Percentiles rank a stretch among this genome's conserved stretches.
Conservation (phyloP, 2,113 vertebrate genomes). For the Eleginops maclovinus region DNA sequence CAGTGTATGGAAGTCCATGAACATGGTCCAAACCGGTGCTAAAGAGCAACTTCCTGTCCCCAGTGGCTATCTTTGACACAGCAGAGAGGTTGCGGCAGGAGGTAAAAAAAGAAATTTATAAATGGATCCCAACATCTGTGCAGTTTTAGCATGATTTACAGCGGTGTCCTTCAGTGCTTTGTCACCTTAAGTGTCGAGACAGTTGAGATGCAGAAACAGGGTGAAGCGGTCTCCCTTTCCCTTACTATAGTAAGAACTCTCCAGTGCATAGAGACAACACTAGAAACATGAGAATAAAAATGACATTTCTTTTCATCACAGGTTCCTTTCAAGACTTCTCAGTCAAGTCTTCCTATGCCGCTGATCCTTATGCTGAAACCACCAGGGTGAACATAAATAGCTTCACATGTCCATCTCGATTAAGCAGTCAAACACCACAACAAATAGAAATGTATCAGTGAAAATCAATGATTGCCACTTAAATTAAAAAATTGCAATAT, state of each 20-base stretch:
- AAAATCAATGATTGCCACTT: slow-evolving; percentile 60
- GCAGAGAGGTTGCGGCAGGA: slow-evolving; percentile 51
- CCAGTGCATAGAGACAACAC: slow-evolving; percentile 38
- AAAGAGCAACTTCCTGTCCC: slow-evolving; percentile 28
- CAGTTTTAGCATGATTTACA: slow-evolving; percentile 56
- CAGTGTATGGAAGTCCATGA: slow-evolving; percentile 26
- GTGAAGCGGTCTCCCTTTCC: slow-evolving; percentile 51
- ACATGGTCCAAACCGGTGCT: slow-evolving; percentile 27
- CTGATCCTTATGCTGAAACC: slow-evolving; percentile 39
- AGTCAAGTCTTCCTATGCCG: slow-evolving; percentile 49
- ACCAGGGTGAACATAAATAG: slow-evolving; percentile 60
- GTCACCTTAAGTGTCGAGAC: slow-evolving; percentile 55
- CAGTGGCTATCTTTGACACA: slow-evolving; percentile 41
- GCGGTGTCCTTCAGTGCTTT: slow-evolving; percentile 72
- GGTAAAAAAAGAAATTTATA: slow-evolving; percentile 56
- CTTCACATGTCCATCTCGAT: slow-evolving; percentile 44
- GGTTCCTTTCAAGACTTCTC: slow-evolving; percentile 39
- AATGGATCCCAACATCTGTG: slow-evolving; percentile 61
- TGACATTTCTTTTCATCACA: not conserved
- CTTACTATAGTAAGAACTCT: slow-evolving; percentile 52
- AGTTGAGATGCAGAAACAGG: slow-evolving; percentile 26
- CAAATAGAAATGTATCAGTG: slow-evolving; percentile 66
- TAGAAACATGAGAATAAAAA: slow-evolving; percentile 49
- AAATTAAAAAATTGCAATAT: slow-evolving; percentile 72
- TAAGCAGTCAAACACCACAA: slow-evolving; percentile 37